phyloP scores from a whole-genome alignment of 2,797 vertebrate species.

The Rhynchonycteris naso region DNA sequence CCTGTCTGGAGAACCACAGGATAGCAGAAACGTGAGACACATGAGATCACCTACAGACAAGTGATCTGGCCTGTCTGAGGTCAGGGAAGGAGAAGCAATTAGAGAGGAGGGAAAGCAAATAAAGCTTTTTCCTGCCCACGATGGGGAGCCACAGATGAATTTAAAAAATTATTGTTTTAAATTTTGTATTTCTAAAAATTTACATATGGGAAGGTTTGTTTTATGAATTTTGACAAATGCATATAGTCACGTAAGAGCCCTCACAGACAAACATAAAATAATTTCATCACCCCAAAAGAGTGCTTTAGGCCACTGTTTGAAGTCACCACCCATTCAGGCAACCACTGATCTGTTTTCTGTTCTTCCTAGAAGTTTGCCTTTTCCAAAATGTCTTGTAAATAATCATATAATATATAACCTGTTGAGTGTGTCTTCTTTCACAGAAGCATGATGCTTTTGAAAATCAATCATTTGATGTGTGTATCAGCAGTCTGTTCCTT shows the following conservation, averaged over 20 bases:
- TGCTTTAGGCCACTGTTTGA: neutral
- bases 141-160: neutral
- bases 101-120: neutral
- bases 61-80: neutral
- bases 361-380: neutral
- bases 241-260: neutral
- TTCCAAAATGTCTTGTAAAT: neutral
- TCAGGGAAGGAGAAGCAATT: neutral
- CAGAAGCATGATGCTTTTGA: neutral
- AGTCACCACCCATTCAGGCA: neutral
- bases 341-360: neutral
- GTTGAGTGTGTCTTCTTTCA: neutral
- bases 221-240: neutral
- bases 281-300: neutral
- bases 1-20: neutral
- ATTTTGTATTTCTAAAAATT: neutral
- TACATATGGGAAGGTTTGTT: neutral
- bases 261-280: neutral
- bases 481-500: neutral
- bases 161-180: neutral
- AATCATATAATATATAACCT: neutral
- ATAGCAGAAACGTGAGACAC: neutral
- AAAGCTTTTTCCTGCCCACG: neutral
- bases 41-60: neutral
- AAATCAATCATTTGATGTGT: neutral